Percentiles rank a stretch among this genome's conserved stretches.
phyloP scores from a whole-genome alignment of 2,797 vertebrate species.

The Poliocrania exsul region DNA sequence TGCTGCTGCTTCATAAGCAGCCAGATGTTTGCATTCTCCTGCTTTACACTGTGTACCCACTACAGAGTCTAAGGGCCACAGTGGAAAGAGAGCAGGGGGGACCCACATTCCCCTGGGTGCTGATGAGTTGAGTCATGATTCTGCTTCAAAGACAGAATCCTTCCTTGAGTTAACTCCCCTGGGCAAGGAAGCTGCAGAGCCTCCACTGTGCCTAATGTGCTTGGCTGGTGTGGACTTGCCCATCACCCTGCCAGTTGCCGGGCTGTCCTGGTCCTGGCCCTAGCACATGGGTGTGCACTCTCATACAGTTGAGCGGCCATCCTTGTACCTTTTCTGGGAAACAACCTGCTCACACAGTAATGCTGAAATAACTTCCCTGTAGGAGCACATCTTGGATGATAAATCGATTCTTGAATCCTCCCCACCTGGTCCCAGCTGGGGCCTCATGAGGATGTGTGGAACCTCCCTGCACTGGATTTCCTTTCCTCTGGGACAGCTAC shows the following conservation, averaged over 20 bases:
- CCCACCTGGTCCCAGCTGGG: not conserved
- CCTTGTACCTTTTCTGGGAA: not conserved
- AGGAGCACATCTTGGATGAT: not conserved
- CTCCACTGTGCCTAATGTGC: not conserved
- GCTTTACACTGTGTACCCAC: not conserved
- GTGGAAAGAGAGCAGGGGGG: not conserved
- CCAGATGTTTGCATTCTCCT: not conserved
- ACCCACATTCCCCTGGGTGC: not conserved
- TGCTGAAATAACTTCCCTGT: not conserved
- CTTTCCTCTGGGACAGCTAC: not conserved
- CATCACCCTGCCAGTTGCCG: not conserved
- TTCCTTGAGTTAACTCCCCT: not conserved
- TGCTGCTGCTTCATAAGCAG: not conserved
- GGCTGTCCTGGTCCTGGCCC: not conserved
- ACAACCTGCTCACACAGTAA: not conserved
- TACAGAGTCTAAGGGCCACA: not conserved
- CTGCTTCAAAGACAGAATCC: not conserved
- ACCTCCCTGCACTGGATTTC: not conserved
- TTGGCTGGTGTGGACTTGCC: not conserved
- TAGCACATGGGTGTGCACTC: rapidly evolving
- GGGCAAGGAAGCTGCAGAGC: not conserved
- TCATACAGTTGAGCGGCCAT: not conserved
- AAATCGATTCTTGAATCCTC: not conserved
- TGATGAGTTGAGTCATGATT: not conserved
- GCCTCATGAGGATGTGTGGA: not conserved